Evolutionary conservation across 1,140 invertebrate genomes (phyloP), one percentile per base, ranked within the genome.

Genomic region (Sipha flava): DNA sequence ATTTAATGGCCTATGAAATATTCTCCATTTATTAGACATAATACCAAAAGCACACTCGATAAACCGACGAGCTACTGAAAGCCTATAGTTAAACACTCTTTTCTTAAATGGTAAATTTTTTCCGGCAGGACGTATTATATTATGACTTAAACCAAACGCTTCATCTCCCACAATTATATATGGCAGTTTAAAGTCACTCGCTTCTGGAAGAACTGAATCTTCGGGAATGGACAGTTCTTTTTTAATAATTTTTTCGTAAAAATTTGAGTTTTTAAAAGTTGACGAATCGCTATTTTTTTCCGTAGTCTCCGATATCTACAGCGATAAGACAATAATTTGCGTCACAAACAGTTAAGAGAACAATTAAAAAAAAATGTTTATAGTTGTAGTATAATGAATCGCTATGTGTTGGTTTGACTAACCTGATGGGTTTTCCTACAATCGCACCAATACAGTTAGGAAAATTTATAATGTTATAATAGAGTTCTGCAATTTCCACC

Each of bases 11-110:
- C 79, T 16, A 40, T 82, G 79, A 57, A 82, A 82, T 16, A 82
- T 81, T 43, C 82, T 73, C 81, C 81, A 82, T 59, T 81, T 82
- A 43, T 81, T 81, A 14, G 23, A 62, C 16, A 82, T 23, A 80
- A 86, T 86, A 9, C 86, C 86, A 84, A 87, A 87, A 12, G 84
- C 83, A 82, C 86, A 87, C 81, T 87, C 86, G 9, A 86, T 82
- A n/a, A 83, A 83, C 23, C 84, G 49, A 57, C 84, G n/a, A n/a
- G n/a, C n/a, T n/a, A n/a, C n/a, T n/a, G n/a, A n/a, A n/a, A n/a
- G n/a, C n/a, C n/a, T n/a, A n/a, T n/a, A n/a, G 49, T 87, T 86
- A 81, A 84, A 87, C n/a, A 85, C 82, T 75, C 81, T 82, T 79
- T 86, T 82, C 26, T 82, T 43, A 18, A 72, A 0, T 34, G 54